phyloP scores from a whole-genome alignment of 2,888 invertebrate species.

The Diarsia dahlii region DNA sequence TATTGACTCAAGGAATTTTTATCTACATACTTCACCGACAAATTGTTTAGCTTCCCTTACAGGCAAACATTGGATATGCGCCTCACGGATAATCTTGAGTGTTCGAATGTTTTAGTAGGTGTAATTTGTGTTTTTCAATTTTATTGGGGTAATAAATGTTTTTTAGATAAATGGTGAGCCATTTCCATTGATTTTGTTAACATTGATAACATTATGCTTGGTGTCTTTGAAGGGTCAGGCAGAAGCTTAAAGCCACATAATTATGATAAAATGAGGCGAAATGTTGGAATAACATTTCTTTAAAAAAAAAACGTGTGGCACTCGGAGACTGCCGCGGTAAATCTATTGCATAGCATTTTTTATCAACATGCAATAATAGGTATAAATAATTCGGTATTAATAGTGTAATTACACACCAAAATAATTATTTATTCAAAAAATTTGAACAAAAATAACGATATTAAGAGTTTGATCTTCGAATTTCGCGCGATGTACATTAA shows the following conservation, averaged over 20 bases:
- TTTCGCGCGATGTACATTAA: too few relatives aligned
- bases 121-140: constrained; percentile 19
- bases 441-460: too few relatives aligned
- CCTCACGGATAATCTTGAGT: constrained; percentile 8
- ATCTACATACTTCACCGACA: constrained; percentile 51
- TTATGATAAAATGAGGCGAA: not conserved
- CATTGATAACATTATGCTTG: not conserved
- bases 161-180: not conserved
- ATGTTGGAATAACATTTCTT: not conserved
- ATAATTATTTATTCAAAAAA: too few relatives aligned
- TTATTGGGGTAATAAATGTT: not conserved
- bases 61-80: constrained; percentile 23
- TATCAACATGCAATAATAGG: too few relatives aligned
- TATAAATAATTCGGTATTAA: too few relatives aligned
- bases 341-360: too few relatives aligned
- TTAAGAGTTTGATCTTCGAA: too few relatives aligned
- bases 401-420: too few relatives aligned
- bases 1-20: constrained; percentile 60
- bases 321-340: too few relatives aligned
- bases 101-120: constrained; percentile 11
- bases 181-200: not conserved
- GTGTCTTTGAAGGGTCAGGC: not conserved
- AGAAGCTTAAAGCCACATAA: not conserved
- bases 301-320: too few relatives aligned
- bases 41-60: constrained; percentile 57